Evolutionary conservation across 2,888 invertebrate genomes (phyloP), one percentile per base, ranked within the genome.

Genomic region (Siphonodentalium dalli): DNA sequence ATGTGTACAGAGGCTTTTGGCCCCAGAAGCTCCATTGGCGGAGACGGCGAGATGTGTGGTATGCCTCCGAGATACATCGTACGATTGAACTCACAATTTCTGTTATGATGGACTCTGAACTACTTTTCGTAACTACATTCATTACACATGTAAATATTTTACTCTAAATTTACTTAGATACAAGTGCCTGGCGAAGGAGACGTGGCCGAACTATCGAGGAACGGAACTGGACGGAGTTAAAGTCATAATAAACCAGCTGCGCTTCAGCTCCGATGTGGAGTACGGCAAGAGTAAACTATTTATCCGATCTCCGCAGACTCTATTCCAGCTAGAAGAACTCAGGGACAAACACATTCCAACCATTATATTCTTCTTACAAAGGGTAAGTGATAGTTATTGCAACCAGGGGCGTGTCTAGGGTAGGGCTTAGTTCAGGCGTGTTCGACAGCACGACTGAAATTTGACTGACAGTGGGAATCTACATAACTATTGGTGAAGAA

Each of bases 201-300:
- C 97, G 2, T 98, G 98, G 98, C 98, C 98, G 29, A 96, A 94
- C 84, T 97, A 90, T 85, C 87, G 89, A 54, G 88, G 88, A 46
- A 85, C 83, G 46, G 90, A 90, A 66, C 87, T 87, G 73, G 93
- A 95, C 61, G 96, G 93, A 1, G 92, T 92, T 3, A 86, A 88
- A 75, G 89, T 90, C 58, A 87, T 99, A 58, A 87, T 97, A 65
- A 86, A 90, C 42, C 92, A 93, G 66, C 87, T 90, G 71, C 87
- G 88, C 33, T 88, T 90, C 66, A 81, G 87, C 2, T 84, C 88
- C 29, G 97, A 98, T 77, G 94, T 95, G 20, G 92, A 92, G 80
- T 96, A 90, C 75, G 98, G 98, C 13, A 91, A 92, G 72, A 96
- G 95, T 1, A 98, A 99, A 84, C 87, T 98, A 46, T 99, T 99